phyloP scores from a whole-genome alignment of 2,888 invertebrate species.

The Callosobruchus maculatus region DNA sequence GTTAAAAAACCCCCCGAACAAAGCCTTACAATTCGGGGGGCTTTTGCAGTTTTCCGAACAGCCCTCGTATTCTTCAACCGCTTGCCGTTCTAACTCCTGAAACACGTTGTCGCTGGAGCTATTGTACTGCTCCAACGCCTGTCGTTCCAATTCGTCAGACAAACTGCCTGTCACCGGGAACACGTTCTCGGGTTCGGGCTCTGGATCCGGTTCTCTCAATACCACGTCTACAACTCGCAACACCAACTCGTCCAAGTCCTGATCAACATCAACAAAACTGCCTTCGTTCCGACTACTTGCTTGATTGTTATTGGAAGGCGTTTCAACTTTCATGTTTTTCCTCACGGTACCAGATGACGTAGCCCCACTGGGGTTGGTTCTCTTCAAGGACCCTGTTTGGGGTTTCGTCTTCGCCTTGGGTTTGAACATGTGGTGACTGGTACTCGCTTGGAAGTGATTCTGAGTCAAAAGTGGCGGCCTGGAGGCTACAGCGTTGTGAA shows the following conservation, averaged over 20 bases:
- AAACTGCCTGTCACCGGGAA: slow-evolving; percentile 31
- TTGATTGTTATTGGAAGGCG: background rate
- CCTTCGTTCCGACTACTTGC: background rate
- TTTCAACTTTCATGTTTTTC: background rate
- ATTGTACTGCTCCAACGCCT: slow-evolving; percentile 59
- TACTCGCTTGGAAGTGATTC: background rate
- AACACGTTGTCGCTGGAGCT: slow-evolving; percentile 55
- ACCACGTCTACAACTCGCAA: slow-evolving; percentile 26
- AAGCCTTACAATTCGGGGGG: slow-evolving; percentile 29
- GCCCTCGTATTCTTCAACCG: slow-evolving; percentile 60
- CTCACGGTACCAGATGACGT: background rate
- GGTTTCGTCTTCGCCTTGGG: background rate
- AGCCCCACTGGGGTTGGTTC: background rate
- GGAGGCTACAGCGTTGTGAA: background rate
- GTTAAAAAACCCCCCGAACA: slow-evolving; percentile 30
- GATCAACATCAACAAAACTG: background rate
- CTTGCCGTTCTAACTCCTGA: slow-evolving; percentile 62
- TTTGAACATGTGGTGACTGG: background rate
- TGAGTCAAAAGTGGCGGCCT: background rate
- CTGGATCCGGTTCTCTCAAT: slow-evolving; percentile 27
- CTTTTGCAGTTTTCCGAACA: slow-evolving; percentile 36
- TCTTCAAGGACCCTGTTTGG: background rate
- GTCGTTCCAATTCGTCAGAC: slow-evolving; percentile 57
- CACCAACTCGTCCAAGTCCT: slow-evolving; percentile 27
- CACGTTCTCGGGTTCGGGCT: slow-evolving; percentile 20